Evolutionary conservation across 2,797 vertebrate species (phyloP).

Genomic region (Saxicola maurus): DNA sequence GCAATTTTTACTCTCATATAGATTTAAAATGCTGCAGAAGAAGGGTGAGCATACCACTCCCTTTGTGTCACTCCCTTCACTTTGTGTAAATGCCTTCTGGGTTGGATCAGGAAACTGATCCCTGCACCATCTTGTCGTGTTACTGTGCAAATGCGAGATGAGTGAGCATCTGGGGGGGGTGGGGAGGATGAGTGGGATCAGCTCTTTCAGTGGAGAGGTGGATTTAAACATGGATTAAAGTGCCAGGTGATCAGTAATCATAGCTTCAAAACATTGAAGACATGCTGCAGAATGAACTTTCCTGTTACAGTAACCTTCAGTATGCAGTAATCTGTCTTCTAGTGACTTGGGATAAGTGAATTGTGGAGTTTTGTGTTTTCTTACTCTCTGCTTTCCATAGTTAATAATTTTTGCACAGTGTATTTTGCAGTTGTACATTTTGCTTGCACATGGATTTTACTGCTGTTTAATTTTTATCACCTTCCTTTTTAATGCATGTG

Average conservation of each 20-base stretch:
- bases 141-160: background rate
- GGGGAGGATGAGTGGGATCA: slow-evolving; percentile 13
- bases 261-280: background rate
- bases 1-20: background rate
- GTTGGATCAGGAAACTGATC: background rate
- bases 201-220: background rate
- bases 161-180: background rate
- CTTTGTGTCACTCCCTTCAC: background rate
- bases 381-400: background rate
- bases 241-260: slow-evolving; percentile 9
- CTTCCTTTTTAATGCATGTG: background rate
- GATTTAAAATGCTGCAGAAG: background rate
- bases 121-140: background rate
- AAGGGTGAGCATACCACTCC: background rate
- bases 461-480: background rate
- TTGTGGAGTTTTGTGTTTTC: background rate
- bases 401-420: background rate
- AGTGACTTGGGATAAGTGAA: background rate
- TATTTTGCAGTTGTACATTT: background rate
- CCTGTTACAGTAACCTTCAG: background rate
- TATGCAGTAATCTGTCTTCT: background rate
- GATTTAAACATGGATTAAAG: slow-evolving; percentile 19
- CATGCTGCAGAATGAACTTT: background rate
- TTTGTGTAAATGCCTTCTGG: background rate
- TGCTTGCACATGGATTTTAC: background rate